These are phyloP conservation scores for Caenorhabditis remanei DNA, from an alignment of 1,140 invertebrate species.

Conservation along the genomic window DNA sequence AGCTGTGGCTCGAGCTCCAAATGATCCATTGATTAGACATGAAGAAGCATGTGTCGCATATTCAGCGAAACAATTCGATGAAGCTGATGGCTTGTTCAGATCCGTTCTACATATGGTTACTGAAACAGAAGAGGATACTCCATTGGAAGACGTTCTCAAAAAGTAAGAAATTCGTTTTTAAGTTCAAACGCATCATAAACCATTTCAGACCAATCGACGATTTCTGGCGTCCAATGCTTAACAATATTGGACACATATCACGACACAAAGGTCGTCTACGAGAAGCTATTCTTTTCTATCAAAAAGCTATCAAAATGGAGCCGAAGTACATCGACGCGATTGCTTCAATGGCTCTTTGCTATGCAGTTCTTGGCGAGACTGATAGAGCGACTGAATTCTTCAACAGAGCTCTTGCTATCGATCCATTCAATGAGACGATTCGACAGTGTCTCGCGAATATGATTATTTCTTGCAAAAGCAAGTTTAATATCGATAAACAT, in stretches of 20 bases:
- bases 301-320: constrained; percentile 35
- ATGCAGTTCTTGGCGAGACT: not conserved
- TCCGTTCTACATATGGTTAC: constrained; percentile 28
- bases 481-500: not conserved
- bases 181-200: not conserved
- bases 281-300: constrained; percentile 22
- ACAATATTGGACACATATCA: constrained; percentile 18
- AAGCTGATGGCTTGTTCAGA: constrained; percentile 20
- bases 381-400: constrained; percentile 17
- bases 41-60: constrained; percentile 32
- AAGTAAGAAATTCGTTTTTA: not conserved
- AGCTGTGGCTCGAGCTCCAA: constrained; percentile 1
- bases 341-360: not conserved
- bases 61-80: not conserved
- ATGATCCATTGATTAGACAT: constrained; percentile 20
- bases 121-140: not conserved
- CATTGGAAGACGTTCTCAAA: not conserved
- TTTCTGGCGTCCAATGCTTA: constrained; percentile 42
- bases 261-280: not conserved
- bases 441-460: constrained; percentile 32
- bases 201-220: constrained; percentile 18
- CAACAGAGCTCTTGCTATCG: constrained; percentile 36
- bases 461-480: not conserved
- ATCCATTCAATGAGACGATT: constrained; percentile 40
- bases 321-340: constrained; percentile 27